Evolutionary conservation across 2,797 vertebrate genomes (phyloP).

Genomic region (Gallinago solitaria): DNA sequence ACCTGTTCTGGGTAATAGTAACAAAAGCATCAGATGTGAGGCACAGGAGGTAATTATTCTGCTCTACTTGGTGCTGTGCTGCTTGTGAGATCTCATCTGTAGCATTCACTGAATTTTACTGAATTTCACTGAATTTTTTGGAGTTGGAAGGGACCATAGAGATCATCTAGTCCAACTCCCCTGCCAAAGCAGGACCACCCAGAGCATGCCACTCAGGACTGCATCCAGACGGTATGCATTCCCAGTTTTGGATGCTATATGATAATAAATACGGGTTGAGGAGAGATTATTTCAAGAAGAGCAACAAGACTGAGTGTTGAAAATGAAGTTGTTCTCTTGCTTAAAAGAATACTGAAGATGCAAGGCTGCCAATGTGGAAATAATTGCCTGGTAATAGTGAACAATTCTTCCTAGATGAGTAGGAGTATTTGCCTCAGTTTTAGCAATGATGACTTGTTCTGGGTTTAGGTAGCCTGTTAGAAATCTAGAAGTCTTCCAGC

Average conservation of each 20-base stretch:
- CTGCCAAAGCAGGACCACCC: too few species aligned
- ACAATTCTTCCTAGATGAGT: not conserved
- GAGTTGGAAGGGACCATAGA: too few species aligned
- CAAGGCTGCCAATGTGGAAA: not conserved
- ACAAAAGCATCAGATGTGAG: slow-evolving; percentile 40
- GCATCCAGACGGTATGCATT: too few species aligned
- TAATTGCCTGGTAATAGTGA: not conserved
- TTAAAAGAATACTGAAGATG: not conserved
- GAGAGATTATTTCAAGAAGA: not conserved
- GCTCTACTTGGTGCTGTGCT: slow-evolving; percentile 48
- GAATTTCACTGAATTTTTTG: too few species aligned
- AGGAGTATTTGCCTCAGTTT: not conserved
- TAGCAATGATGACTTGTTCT: not conserved
- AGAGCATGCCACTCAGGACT: too few species aligned
- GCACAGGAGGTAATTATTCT: slow-evolving; percentile 65
- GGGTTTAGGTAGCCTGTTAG: not conserved
- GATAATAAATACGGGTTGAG: not conserved
- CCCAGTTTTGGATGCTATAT: not conserved
- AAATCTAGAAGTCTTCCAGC: not conserved
- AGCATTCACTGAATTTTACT: too few species aligned
- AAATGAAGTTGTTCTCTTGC: accelerated
- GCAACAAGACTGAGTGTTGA: not conserved
- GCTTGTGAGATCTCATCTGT: not conserved
- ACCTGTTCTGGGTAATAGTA: not conserved
- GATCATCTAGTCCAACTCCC: too few species aligned